Evolutionary conservation across 2,113 vertebrate species (phyloP).

Genomic region (Mionectes macconnelli): DNA sequence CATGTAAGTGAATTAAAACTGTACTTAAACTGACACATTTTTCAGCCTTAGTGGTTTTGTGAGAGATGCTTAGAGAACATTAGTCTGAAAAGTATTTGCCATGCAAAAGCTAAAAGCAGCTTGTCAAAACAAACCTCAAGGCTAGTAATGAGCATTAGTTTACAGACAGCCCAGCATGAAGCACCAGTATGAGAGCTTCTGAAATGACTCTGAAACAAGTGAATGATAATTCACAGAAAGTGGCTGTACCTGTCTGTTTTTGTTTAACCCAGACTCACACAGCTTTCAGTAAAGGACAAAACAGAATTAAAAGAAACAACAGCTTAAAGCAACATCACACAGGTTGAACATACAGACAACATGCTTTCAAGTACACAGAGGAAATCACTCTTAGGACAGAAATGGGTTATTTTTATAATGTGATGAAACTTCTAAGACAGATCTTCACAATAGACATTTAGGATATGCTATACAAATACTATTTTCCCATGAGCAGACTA

Average conservation of each 20-base stretch:
- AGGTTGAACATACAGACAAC: background rate
- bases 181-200: conserved; percentile 1
- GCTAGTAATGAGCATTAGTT: conserved; percentile 48
- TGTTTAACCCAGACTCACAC: conserved; percentile 83
- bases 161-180: conserved; percentile 64
- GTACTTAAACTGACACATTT: conserved; percentile 53
- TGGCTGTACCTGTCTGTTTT: conserved; percentile 85
- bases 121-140: conserved; percentile 55
- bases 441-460: background rate
- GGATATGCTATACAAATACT: background rate
- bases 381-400: background rate
- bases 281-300: conserved; percentile 78
- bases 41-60: conserved; percentile 38
- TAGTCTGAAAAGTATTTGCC: conserved; percentile 58
- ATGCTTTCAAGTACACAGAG: background rate
- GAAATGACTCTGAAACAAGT: conserved; percentile 12
- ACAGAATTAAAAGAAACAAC: conserved; percentile 68
- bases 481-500: background rate
- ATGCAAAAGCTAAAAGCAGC: conserved; percentile 71
- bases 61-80: conserved; percentile 49
- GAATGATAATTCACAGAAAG: conserved; percentile 31
- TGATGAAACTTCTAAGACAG: background rate
- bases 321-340: conserved; percentile 14
- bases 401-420: background rate
- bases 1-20: conserved; percentile 59